Evolutionary conservation across 2,797 vertebrate genomes (phyloP), one percentile per base, ranked within the genome.

Genomic region (Crossoptilon crossoptilon): DNA sequence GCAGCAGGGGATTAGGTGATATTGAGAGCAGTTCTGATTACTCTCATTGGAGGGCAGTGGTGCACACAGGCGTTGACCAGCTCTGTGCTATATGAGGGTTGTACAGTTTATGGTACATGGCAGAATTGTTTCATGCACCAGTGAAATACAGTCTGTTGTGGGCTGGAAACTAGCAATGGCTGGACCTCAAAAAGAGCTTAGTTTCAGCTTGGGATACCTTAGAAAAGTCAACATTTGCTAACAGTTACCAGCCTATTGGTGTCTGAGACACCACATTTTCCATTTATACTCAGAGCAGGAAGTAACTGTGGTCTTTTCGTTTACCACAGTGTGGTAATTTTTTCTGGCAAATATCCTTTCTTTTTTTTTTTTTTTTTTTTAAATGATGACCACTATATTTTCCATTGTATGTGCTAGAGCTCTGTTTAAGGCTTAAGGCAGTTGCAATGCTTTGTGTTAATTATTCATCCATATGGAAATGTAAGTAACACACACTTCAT

Each of bases 171-270:
- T 5, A 88, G 73, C 64, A 64, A 82, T 69, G 87, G 48, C 83
- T 90, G 92, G 53, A 84, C 85, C 89, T 93, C 76, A 88, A 10
- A 87, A 93, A 84, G 73, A 68, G 64, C 60, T 94, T 92, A 31
- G 37, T 76, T 88, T 95, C 37, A 18, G 44, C 67, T 88, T 84
- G 71, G 76, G 80, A 90, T 92, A 70, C 76, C 73, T 55, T 39
- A 91, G 87, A 74, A 95, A 93, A 92, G 68, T 87, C 83, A 95
- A 88, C 64, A 86, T 94, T 95, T 94, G 79, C 76, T 88, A 93
- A 74, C 63, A 70, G 89, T 95, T 95, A 86, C 92, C 82, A 93
- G 56, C 70, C 59, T 68, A 5, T 21, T 95, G 79, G 84, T 92
- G 35, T 84, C 83, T 49, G 68, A 82, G 64, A 86, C 85, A 88